Conservation (phyloP, 2,113 vertebrate genomes). For the Gasterosteus nipponicus region DNA sequence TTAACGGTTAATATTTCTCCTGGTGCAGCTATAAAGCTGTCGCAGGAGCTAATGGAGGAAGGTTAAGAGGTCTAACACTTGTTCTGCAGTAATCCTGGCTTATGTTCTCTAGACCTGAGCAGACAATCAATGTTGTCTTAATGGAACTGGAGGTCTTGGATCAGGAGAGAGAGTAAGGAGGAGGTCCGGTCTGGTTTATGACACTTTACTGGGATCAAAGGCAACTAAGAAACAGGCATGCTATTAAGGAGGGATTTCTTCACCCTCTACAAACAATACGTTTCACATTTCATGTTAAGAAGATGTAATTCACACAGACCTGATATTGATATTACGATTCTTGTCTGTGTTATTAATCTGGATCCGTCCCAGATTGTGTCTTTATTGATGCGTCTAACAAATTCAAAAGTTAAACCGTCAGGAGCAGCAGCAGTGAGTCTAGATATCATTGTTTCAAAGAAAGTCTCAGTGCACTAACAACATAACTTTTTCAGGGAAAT, state of each 20-base stretch:
- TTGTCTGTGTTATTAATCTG: not conserved
- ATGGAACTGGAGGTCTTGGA: constrained; percentile 39
- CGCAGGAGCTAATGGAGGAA: constrained; percentile 57
- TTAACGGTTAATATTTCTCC: not conserved
- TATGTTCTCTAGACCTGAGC: constrained; percentile 33
- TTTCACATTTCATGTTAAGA: not conserved
- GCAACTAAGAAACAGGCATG: constrained; percentile 8
- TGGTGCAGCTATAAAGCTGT: constrained; percentile 22
- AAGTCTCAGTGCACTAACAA: not conserved
- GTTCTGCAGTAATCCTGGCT: constrained; percentile 61
- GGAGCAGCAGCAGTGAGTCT: not conserved
- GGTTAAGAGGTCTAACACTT: constrained; percentile 51
- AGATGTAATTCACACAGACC: constrained; percentile 29
- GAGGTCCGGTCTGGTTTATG: constrained; percentile 37
- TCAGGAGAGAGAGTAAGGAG: constrained; percentile 11
- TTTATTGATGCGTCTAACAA: constrained; percentile 2
- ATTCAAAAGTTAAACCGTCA: not conserved
- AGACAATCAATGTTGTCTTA: constrained; percentile 73
- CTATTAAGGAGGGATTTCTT: not conserved
- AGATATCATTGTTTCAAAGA: not conserved
- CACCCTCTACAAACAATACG: not conserved
- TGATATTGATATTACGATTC: not conserved
- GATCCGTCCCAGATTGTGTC: not conserved
- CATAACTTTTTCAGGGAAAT: not conserved
- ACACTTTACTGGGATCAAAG: constrained; percentile 46